phyloP scores from a whole-genome alignment of 2,113 vertebrate genomes.

The Paralichthys olivaceus region DNA sequence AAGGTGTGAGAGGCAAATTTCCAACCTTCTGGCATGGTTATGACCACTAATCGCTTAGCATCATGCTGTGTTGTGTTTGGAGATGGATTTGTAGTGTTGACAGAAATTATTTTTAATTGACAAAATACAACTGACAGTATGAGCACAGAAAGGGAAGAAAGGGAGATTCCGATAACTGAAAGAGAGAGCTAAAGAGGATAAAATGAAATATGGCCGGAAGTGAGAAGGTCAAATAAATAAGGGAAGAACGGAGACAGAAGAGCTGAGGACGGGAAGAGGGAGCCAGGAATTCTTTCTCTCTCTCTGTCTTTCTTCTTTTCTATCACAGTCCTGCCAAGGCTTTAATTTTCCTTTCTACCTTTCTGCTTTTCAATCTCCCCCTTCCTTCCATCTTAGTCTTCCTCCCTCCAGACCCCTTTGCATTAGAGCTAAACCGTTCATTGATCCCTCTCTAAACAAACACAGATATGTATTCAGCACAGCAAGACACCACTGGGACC shows the following conservation, averaged over 20 bases:
- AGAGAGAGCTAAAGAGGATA: background rate
- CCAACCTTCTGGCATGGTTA: background rate
- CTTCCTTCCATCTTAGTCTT: constrained; percentile 30
- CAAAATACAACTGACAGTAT: constrained; percentile 13
- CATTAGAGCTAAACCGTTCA: constrained; percentile 59
- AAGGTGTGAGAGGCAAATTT: background rate
- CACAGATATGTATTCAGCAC: constrained; percentile 71
- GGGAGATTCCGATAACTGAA: background rate
- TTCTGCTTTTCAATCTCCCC: constrained; percentile 38
- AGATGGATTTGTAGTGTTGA: constrained; percentile 21
- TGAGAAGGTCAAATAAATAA: constrained; percentile 3
- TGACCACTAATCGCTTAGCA: background rate
- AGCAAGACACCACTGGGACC: constrained; percentile 48
- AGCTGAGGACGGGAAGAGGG: background rate
- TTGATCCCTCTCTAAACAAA: constrained; percentile 70
- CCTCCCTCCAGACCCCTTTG: constrained; percentile 55
- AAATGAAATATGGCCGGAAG: background rate
- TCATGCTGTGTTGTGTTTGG: constrained; percentile 5
- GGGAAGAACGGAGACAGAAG: background rate
- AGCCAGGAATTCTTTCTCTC: background rate
- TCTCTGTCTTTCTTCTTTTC: background rate
- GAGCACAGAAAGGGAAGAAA: background rate
- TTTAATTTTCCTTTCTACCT: constrained; percentile 26
- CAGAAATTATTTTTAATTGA: constrained; percentile 10
- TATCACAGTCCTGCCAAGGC: background rate